phyloP scores from a whole-genome alignment of 2,113 vertebrate genomes.

The Diglossa brunneiventris region DNA sequence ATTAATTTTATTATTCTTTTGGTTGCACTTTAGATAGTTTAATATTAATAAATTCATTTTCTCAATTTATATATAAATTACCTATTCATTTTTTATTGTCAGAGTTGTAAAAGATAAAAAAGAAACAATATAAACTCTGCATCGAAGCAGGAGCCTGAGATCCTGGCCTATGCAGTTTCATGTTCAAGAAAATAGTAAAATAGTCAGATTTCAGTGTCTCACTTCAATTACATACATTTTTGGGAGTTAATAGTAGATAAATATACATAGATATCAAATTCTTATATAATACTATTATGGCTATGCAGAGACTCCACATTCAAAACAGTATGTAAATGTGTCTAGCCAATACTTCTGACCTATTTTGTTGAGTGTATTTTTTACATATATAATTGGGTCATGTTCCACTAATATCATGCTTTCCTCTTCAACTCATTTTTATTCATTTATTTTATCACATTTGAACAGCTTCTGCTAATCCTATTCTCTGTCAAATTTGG shows the following conservation, averaged over 20 bases:
- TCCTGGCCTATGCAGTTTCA: not conserved
- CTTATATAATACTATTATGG: not conserved
- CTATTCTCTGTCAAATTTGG: slow-evolving; percentile 53
- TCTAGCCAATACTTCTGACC: slow-evolving; percentile 40
- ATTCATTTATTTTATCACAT: slow-evolving; percentile 69
- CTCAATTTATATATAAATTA: not conserved
- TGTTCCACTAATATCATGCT: slow-evolving; percentile 30
- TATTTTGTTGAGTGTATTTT: slow-evolving; percentile 49
- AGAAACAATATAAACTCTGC: not conserved
- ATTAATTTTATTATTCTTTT: not conserved
- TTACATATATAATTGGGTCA: slow-evolving; percentile 62
- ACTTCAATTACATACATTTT: not conserved
- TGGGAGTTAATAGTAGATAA: not conserved
- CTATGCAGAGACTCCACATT: not conserved
- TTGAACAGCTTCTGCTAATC: slow-evolving; percentile 59
- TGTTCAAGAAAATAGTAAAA: not conserved
- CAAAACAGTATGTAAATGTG: slow-evolving; percentile 41
- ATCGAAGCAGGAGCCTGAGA: not conserved
- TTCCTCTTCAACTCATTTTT: slow-evolving; percentile 50
- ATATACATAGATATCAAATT: not conserved
- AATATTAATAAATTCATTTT: not conserved
- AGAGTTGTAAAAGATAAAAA: not conserved
- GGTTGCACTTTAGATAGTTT: not conserved
- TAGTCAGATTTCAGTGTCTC: not conserved
- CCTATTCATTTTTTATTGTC: not conserved